Base-by-base conservation (phyloP, 2,888 invertebrate genomes). In the Rotaria magnacalcarata region DNA sequence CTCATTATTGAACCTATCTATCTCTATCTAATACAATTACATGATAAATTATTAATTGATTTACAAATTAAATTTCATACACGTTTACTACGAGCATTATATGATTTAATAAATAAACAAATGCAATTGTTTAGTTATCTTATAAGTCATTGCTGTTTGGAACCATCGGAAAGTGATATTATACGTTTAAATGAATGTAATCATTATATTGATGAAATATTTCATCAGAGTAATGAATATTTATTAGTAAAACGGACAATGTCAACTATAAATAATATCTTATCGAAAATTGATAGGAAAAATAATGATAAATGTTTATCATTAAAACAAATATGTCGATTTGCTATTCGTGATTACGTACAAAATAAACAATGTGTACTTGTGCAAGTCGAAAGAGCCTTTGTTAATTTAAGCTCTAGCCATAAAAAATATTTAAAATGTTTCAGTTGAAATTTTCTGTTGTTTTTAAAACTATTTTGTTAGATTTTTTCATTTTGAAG, bases 41-140 rank as follows among this genome's bases (percentile, higher is more conserved):
- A 67, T 19, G 34, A 67, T 67, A 67, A 67, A 67, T 34, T 34
- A 67, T 67, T 67, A 67, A 16, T 67, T 67, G 67, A 67, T 67
- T 14, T 67, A 16, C 67, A 67, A 67, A 67, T 34, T 34, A 67
- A 34, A 67, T 67, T 67, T 67, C 34, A 67, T 67, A 34, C 19
- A 67, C 67, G 67, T 34, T 19, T 67, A 34, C 34, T 67, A 67
- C 67, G 19, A 27, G 34, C 14, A 19, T 67, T 67, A 7, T 67
- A 67, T 67, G 67, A 67, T 67, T 34, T 67, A 19, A 67, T 67
- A 16, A 34, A 67, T 27, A 67, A 67, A 67, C 67, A 67, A 41
- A 67, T 67, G 16, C 67, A 67, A 67, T 67, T 67, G 34, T 67
- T 67, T 67, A 67, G 5, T 19, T 67, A 67, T 67, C 27, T 67